Conservation (phyloP, 2,113 vertebrate genomes). For the Athene cunicularia region DNA sequence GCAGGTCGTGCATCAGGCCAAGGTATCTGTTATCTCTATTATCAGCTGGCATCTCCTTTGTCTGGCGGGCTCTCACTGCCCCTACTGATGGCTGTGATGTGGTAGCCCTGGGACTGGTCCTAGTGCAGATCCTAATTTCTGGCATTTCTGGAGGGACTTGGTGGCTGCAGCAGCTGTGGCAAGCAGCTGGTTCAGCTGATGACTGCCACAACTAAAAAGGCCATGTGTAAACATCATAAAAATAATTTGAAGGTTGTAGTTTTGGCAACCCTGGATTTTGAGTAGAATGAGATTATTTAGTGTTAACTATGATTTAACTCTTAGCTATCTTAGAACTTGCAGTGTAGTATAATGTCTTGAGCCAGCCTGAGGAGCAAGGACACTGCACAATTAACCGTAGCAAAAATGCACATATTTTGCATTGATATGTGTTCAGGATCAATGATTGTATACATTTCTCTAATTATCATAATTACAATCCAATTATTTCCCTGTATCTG, state of each 20-base stretch:
- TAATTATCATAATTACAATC: not conserved
- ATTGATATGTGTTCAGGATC: not conserved
- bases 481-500: not conserved
- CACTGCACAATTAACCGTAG: not conserved
- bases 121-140: not conserved
- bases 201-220: not conserved
- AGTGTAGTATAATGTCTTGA: not conserved
- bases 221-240: not conserved
- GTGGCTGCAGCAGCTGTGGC: not conserved
- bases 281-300: not conserved
- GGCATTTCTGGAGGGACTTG: not conserved
- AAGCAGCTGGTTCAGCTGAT: not conserved
- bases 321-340: not conserved
- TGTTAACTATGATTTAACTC: not conserved
- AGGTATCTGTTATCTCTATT: not conserved
- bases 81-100: not conserved
- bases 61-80: not conserved
- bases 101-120: not conserved
- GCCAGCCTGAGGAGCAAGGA: not conserved
- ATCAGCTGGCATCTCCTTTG: not conserved
- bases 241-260: not conserved
- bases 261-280: not conserved
- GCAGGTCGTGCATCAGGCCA: not conserved
- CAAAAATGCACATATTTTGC: not conserved
- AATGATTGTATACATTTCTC: not conserved